phyloP scores from a whole-genome alignment of 2,797 vertebrate genomes.

The Malurus splendens region DNA sequence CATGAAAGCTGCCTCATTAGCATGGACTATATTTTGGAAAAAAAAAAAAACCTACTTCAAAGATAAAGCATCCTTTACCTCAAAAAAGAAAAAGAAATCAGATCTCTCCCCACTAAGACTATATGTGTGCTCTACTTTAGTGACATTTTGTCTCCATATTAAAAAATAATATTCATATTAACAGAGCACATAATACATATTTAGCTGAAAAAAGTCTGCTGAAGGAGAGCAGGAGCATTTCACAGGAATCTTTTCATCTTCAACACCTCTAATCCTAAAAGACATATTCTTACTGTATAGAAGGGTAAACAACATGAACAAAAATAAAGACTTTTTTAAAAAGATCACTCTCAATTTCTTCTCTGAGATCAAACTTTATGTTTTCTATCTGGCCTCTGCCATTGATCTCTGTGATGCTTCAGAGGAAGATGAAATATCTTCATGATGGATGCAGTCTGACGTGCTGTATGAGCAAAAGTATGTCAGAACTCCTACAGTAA shows the following conservation, averaged over 20 bases:
- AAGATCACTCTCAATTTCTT: not conserved
- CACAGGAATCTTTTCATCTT: constrained; percentile 35
- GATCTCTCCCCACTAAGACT: not conserved
- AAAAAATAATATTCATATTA: constrained; percentile 10
- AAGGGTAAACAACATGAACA: constrained; percentile 11
- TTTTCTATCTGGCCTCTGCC: not conserved
- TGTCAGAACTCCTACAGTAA: not conserved
- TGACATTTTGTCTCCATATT: constrained; percentile 5
- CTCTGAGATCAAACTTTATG: not conserved
- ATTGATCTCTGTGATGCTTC: not conserved
- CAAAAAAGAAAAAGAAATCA: constrained; percentile 17
- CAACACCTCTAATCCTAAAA: not conserved
- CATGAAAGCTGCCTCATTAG: constrained; percentile 54
- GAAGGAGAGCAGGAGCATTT: constrained; percentile 10
- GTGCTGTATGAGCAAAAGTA: not conserved
- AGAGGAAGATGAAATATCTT: not conserved
- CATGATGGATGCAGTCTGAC: not conserved
- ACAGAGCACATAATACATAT: not conserved
- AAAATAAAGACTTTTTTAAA: not conserved
- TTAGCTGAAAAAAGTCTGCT: not conserved
- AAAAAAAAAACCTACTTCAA: constrained; percentile 52
- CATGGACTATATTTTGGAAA: constrained; percentile 6
- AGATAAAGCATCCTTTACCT: constrained; percentile 23
- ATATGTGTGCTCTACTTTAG: constrained; percentile 7
- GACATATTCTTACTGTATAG: not conserved